phyloP scores from a whole-genome alignment of 2,113 vertebrate genomes.

The Struthidea cinerea region DNA sequence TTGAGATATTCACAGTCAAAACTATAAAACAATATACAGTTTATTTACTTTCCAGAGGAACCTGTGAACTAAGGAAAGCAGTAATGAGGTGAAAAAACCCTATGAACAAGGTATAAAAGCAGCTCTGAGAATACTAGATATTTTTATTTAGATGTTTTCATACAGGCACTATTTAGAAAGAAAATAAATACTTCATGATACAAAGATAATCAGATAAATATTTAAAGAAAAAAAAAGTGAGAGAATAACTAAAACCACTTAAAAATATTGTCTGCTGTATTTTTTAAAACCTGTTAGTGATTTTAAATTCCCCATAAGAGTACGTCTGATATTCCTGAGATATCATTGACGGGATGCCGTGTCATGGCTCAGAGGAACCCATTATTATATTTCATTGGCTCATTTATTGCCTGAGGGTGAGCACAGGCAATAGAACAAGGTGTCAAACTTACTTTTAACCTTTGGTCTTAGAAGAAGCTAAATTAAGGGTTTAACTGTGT shows the following conservation, averaged over 20 bases:
- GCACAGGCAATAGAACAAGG: conserved; percentile 57
- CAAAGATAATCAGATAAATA: background rate
- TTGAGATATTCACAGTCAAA: background rate
- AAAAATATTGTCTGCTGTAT: background rate
- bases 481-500: conserved; percentile 64
- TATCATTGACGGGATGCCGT: conserved; percentile 38
- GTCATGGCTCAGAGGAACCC: conserved; percentile 26
- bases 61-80: background rate
- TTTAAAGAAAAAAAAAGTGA: background rate
- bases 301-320: conserved; percentile 43
- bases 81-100: background rate
- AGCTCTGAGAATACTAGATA: background rate
- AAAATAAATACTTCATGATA: background rate
- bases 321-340: conserved; percentile 27
- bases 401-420: conserved; percentile 66
- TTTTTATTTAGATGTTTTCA: background rate
- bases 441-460: conserved; percentile 72
- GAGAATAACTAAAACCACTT: background rate
- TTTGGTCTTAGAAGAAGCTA: conserved; percentile 53
- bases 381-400: conserved; percentile 67
- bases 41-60: background rate
- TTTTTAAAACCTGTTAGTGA: conserved; percentile 9
- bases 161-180: background rate
- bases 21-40: background rate
- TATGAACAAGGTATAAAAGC: background rate